A percentile compares a stretch with the other conserved stretches of the same genome.
Conservation (phyloP, 2,797 vertebrate species). For the Mallotus villosus region DNA sequence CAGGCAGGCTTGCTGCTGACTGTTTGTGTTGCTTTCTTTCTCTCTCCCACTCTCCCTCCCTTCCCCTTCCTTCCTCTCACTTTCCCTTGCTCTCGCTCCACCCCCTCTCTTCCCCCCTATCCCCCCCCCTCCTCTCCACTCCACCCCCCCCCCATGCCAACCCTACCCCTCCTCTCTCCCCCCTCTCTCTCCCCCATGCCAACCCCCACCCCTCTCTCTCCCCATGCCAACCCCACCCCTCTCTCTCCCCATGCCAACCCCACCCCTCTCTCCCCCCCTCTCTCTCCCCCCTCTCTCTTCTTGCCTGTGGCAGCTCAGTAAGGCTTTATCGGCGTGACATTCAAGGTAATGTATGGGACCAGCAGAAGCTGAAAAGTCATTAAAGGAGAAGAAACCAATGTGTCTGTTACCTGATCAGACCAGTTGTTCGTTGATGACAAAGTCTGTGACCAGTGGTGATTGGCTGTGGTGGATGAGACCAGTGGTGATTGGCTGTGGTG, state of each 20-base stretch:
- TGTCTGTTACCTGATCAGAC: no score
- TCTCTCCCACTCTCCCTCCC: neutral
- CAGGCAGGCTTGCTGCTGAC: slow-evolving; percentile 69
- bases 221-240: no score
- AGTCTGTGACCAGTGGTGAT: no score
- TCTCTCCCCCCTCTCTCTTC: neutral
- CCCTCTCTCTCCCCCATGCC: neutral
- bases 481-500: no score
- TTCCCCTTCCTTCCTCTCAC: neutral
- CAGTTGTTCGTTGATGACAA: no score
- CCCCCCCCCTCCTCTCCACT: neutral
- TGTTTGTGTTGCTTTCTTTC: slow-evolving; percentile 61
- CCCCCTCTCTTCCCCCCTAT: neutral
- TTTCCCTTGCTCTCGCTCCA: neutral
- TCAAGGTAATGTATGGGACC: no score
- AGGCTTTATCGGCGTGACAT: neutral
- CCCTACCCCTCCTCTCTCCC: neutral
- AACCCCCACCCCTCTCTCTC: neutral
- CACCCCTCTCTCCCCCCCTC: neutral
- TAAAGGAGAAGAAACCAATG: no score
- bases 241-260: neutral
- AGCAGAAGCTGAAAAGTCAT: no score
- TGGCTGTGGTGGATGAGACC: no score
- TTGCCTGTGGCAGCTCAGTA: neutral
- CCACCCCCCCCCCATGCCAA: no score